Evolutionary conservation across 2,888 invertebrate genomes (phyloP), one percentile per base, ranked within the genome.

Genomic region (Hemistola chrysoprasaria): DNA sequence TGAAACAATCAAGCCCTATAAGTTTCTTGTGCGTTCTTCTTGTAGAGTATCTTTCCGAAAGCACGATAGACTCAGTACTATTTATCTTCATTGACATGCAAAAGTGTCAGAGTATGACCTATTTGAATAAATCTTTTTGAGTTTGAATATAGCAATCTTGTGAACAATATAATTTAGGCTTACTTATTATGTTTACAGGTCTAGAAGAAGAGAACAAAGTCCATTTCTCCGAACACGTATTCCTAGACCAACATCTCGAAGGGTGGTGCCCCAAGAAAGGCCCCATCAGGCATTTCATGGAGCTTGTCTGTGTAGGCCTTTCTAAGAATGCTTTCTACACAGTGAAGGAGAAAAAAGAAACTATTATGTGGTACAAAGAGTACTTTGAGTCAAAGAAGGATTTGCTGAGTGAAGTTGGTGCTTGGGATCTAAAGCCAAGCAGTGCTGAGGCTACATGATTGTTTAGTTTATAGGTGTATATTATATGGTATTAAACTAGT

Each of bases 231-330:
- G 97, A 99, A 55, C 99, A 99, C 72, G 92, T 99, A 11, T 98
- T 99, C 78, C 85, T 99, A 6, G 98, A 98, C 47, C 88, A 92
- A 8, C 93, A 96, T 69, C 87, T 99, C 8, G 93, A 95, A 60
- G 92, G 91, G 0, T 97, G 97, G 95, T 98, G 99, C 71, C 98
- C 99, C 0, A 90, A 87, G 28, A 92, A 90, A 56, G 99, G 98
- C 0, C 98, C 99, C 0, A 90, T 99, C 52, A 91, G 97, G 4
- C 97, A 98, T 78, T 99, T 98, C 74, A 99, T 99, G 99, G 98
- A 99, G 67, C 89, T 99, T 3, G 98, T 99, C 0, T 95, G 95
- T 57, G 92, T 95, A 0, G 99, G 98, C 3, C 90, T 99, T 0
- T 97, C 98, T 0, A 98, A 98, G 78, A 99, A 99, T 86, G 94